A percentile compares a stretch with the other conserved stretches of the same genome.
Evolutionary conservation across 92 coral and sea anemone genomes (phyloP).

Genomic region (Phymanthus crucifer): DNA sequence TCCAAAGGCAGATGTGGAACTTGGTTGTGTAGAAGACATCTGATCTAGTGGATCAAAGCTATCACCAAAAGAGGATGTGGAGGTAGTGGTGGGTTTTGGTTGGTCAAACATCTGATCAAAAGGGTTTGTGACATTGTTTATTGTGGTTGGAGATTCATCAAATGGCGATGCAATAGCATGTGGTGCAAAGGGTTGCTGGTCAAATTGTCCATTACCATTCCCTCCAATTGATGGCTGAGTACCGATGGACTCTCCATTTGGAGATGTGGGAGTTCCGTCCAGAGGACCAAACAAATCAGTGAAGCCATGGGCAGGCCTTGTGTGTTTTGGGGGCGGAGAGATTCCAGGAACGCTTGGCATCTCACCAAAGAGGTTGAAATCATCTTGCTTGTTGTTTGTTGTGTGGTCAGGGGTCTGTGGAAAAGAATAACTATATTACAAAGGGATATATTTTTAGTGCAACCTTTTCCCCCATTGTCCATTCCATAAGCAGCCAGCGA

Average conservation of each 20-base stretch:
- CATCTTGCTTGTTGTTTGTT: constrained; percentile 34
- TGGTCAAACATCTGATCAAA: constrained; percentile 41
- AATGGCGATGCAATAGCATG: constrained; percentile 34
- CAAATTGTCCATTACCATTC: constrained; percentile 12
- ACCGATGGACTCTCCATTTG: constrained; percentile 7
- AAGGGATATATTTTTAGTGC: no score
- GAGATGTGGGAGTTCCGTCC: constrained; percentile 24
- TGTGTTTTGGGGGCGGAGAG: constrained; percentile 37
- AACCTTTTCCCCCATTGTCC: no score
- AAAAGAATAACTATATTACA: not conserved
- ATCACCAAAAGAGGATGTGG: constrained; percentile 28
- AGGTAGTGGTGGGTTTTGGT: not conserved
- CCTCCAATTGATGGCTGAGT: not conserved
- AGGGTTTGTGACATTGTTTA: constrained; percentile 28
- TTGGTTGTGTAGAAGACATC: not conserved
- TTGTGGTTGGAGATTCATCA: constrained; percentile 19
- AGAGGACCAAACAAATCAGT: constrained; percentile 44
- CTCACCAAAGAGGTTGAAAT: constrained; percentile 51
- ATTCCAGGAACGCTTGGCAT: constrained; percentile 32
- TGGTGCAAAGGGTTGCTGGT: constrained; percentile 18
- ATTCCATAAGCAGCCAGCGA: no score
- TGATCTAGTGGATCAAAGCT: constrained; percentile 32
- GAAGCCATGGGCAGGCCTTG: constrained; percentile 3
- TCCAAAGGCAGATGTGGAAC: not conserved
- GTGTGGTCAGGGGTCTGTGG: not conserved